Base-by-base conservation (phyloP, 1,140 invertebrate species). In the Meloidogyne hapla region DNA sequence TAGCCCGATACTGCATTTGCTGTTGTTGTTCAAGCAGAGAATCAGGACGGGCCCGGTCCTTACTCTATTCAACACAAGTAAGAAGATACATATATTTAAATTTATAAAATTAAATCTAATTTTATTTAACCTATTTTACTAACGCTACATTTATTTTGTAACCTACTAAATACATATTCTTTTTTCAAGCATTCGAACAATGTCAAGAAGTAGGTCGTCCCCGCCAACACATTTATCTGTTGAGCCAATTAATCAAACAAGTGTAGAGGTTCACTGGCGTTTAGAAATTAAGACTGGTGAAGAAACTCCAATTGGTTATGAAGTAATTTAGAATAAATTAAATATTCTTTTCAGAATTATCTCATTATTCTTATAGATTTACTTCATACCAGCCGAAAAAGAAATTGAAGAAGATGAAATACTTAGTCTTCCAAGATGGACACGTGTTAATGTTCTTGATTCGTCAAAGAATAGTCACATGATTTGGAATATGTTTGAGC, bases 11-110 rank as follows among this genome's bases (percentile, higher is more conserved):
- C 85, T 42, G 82, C 85, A 18, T 86, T 87, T 62, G 85, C 85
- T 42, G 80, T 86, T 5, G 83, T 86, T 1, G 78, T 86, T 42
- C 85, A 86, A 69, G 85, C 85, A n/a, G 86, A 79, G 28, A 86
- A 86, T 74, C 76, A 84, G 33, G 85, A 86, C 63, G 85, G 85
- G 10, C 81, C 85, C 4, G 85, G 85, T 25, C 85, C 85, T 12
- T 86, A 87, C 68, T 86, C 85, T 0, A 80, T 76, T 73, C 84
- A 86, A 73, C 79, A 86, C 38, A 84, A 73, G 71, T 73, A 28
- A 63, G 56, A 2, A 64, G 2, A 10, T 6, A 5, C 18, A 18
- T 18, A 48, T 18, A 4, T 13, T 15, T 48, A 48, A 18, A 48
- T 48, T 48, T 18, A 1, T 48, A 3, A 48, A 18, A 42, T 42